These are phyloP conservation scores for Muscina levida DNA, from an alignment of 2,888 invertebrate genomes.

Conservation along the genomic window DNA sequence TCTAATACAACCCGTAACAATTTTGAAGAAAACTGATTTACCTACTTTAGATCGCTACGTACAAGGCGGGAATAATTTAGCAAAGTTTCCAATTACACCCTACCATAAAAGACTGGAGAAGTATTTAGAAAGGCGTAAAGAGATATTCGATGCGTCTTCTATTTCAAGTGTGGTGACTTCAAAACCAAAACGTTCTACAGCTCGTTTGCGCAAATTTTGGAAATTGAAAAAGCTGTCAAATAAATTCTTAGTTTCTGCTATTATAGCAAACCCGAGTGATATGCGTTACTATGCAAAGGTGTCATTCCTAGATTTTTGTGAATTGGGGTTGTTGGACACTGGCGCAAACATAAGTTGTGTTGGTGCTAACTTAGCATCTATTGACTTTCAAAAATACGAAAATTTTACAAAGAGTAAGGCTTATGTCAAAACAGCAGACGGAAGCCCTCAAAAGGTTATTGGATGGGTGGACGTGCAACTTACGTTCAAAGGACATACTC, in stretches of 20 bases:
- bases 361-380: not conserved
- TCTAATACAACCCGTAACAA: not conserved
- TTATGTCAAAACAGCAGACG: not conserved
- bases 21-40: not conserved
- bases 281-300: too few relatives aligned
- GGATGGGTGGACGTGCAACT: not conserved
- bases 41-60: not conserved
- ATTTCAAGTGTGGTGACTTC: not conserved
- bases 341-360: too few relatives aligned
- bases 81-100: not conserved
- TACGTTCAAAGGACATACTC: not conserved
- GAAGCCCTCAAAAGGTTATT: not conserved
- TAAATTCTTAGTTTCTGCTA: not conserved
- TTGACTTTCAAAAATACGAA: not conserved
- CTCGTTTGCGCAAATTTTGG: not conserved
- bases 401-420: not conserved
- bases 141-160: not conserved
- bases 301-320: not conserved
- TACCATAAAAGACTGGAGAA: not conserved
- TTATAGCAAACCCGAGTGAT: not conserved
- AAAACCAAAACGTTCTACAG: not conserved
- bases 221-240: not conserved
- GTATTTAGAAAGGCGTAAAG: not conserved
- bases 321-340: not conserved
- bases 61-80: not conserved